Evolutionary conservation across 2,113 vertebrate genomes (phyloP).

Genomic region (Zootoca vivipara): DNA sequence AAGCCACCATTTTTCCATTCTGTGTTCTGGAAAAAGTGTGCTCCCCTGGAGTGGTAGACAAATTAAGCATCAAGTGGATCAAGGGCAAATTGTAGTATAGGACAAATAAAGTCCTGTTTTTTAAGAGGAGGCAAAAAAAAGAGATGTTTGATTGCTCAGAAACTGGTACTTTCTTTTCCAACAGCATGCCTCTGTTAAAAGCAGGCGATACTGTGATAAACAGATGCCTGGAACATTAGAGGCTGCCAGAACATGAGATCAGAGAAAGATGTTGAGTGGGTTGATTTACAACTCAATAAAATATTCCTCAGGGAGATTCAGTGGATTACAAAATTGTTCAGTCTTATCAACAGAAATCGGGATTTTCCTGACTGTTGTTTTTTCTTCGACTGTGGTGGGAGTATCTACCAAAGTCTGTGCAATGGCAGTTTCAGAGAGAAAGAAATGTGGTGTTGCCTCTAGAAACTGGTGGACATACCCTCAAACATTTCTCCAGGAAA

Average conservation of each 20-base stretch:
- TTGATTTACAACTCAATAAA: slow-evolving; percentile 11
- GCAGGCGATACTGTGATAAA: neutral
- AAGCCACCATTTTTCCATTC: slow-evolving; percentile 12
- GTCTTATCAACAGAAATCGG: neutral
- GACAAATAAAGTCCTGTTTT: neutral
- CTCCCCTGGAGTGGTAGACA: slow-evolving; percentile 15
- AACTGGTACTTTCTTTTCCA: neutral
- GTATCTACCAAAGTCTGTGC: neutral
- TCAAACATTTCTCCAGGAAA: too few relatives aligned
- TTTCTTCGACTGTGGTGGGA: too few relatives aligned
- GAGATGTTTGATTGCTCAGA: neutral
- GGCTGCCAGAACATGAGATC: neutral
- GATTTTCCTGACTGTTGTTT: neutral
- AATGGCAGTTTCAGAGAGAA: neutral
- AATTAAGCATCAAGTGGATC: slow-evolving; percentile 15
- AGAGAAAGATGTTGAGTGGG: neutral
- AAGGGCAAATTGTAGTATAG: slow-evolving; percentile 1
- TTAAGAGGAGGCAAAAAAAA: neutral
- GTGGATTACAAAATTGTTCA: slow-evolving; percentile 4
- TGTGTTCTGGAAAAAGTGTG: slow-evolving; percentile 6
- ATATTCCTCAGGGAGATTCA: neutral
- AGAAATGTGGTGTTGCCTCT: neutral
- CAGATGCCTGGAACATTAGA: neutral
- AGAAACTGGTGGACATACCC: neutral
- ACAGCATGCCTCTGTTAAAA: neutral